Evolutionary conservation across 2,113 vertebrate species (phyloP).

Genomic region (Callipepla californica): DNA sequence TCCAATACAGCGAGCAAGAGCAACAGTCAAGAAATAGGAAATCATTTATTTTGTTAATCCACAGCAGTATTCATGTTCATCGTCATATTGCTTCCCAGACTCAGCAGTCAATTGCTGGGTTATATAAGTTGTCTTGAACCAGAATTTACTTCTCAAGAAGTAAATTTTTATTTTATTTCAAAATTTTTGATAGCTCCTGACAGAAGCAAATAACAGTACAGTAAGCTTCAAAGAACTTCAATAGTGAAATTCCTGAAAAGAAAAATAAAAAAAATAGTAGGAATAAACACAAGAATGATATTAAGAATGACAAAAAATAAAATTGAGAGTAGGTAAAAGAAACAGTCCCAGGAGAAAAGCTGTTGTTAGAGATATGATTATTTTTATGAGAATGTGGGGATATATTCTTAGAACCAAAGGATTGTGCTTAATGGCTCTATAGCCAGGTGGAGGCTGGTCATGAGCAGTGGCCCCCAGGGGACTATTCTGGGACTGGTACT

Average conservation of each 20-base stretch:
- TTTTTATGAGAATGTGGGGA: background rate
- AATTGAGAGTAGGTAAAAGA: background rate
- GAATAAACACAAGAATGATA: background rate
- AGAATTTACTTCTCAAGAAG: background rate
- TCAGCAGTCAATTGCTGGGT: background rate
- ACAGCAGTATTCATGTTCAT: background rate
- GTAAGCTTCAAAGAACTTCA: background rate
- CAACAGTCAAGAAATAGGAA: background rate
- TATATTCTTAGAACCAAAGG: background rate
- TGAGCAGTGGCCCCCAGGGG: too few species aligned
- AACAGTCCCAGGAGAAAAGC: background rate
- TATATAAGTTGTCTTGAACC: background rate
- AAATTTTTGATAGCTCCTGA: background rate
- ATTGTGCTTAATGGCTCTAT: too few species aligned
- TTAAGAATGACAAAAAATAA: background rate
- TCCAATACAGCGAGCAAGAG: accelerated
- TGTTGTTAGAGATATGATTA: background rate
- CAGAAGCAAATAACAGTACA: background rate
- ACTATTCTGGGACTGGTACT: too few species aligned
- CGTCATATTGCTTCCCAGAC: background rate
- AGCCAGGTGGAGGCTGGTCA: too few species aligned
- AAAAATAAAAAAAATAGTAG: too few species aligned
- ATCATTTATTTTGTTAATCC: background rate
- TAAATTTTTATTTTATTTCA: background rate
- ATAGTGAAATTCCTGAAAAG: background rate